Conservation (phyloP, 2,888 invertebrate species). For the Ommatoiulus sabulosus region DNA sequence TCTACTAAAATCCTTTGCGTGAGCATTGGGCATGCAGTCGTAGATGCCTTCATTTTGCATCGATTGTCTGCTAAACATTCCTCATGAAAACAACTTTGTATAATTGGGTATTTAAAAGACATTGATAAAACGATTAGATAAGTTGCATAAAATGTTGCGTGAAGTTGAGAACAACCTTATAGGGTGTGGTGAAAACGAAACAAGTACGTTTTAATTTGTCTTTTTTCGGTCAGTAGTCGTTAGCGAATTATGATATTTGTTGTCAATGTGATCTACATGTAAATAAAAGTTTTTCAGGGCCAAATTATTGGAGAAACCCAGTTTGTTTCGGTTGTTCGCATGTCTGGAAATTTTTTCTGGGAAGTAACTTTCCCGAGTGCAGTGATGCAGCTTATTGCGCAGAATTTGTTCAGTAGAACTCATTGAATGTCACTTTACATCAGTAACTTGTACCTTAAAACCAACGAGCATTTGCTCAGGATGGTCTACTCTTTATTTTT, state of each 20-base stretch:
- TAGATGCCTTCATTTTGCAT: not conserved
- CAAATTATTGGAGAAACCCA: not conserved
- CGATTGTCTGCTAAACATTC: not conserved
- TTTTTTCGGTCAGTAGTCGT: too few relatives aligned
- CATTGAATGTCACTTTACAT: too few relatives aligned
- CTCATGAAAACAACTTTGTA: not conserved
- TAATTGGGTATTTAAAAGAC: not conserved
- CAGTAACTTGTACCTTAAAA: too few relatives aligned
- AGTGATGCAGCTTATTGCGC: too few relatives aligned
- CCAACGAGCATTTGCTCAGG: too few relatives aligned
- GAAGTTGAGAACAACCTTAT: not conserved
- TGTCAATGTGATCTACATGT: too few relatives aligned
- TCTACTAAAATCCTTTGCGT: too few relatives aligned
- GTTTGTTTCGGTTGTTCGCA: not conserved
- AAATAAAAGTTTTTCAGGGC: too few relatives aligned
- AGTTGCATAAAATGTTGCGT: not conserved
- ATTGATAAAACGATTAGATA: not conserved
- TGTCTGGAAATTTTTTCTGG: not conserved
- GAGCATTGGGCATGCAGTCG: not conserved
- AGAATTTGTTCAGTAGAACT: too few relatives aligned
- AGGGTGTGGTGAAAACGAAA: not conserved
- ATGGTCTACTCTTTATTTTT: too few relatives aligned
- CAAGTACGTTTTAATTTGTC: not conserved
- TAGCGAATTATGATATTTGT: too few relatives aligned
- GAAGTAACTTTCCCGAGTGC: too few relatives aligned